Evolutionary conservation across 2,113 vertebrate genomes (phyloP), one percentile per base, ranked within the genome.

Genomic region (Cyphomyrus plagiostoma): DNA sequence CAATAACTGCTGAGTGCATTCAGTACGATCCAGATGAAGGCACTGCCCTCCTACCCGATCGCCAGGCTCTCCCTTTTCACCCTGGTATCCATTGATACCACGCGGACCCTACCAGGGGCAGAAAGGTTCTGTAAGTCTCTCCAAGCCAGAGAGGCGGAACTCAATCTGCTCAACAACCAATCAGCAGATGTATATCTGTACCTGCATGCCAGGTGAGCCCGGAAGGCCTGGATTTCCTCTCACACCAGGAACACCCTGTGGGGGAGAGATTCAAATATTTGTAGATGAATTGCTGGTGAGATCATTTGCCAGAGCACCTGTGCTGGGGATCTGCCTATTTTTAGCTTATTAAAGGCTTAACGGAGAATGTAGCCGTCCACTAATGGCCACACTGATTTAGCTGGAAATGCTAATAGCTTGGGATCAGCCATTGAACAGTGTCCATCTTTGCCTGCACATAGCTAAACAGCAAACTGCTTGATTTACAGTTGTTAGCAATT

Each of bases 51-150:
- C 94, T 97, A 99, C 98, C 97, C 93, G 95, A 92, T 93, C 90
- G 52, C 98, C 98, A 90, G 95, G 93, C 77, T 94, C 95, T 90
- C 98, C 98, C 77, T 96, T 95, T 80, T 98, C 97, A 91, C 98
- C 98, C 93, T 98, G 98, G 92, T 96, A 93, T 70, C 98, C 98
- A 77, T 94, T 94, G 35, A 95, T 91, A 30, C 98, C 98, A 92
- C 93, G 97, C 52, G 92, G 92, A 87, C 98, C 98, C 98, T 92
- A 92, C 26, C 52, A 91, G 91, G 88, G 15, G 17, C 26, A 53
- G 49, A 56, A 49, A 8, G 83, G 50, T 23, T 23, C 52, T 46
- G 30, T 49, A 49, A 50, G 17, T 62, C 53, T 26, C 6, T 62
- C 19, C 30, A 17, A n/a, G 30, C 13, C 9, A 11, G 1, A 11